Conservation (phyloP, 2,113 vertebrate genomes). For the Hemibagrus wyckioides region DNA sequence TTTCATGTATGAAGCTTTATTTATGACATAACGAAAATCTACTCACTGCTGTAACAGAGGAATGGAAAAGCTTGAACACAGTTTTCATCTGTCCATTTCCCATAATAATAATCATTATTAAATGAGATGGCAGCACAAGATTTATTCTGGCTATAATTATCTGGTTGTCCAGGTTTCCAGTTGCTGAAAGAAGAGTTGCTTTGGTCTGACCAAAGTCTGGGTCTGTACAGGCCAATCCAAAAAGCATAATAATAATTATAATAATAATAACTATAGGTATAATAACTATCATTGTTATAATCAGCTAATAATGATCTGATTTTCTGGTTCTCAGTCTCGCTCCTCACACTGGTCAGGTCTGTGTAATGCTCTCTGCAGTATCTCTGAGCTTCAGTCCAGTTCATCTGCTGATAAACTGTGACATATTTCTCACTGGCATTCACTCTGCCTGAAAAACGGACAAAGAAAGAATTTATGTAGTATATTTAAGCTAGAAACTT, state of each 20-base stretch:
- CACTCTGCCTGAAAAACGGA: neutral
- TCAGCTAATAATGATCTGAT: neutral
- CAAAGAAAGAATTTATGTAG: neutral
- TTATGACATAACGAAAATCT: neutral
- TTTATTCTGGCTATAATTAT: neutral
- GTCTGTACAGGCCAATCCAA: slow-evolving; percentile 46
- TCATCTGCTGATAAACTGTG: neutral
- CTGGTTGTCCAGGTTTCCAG: slow-evolving; percentile 17
- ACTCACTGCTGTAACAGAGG: slow-evolving; percentile 27
- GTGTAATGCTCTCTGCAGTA: slow-evolving; percentile 41
- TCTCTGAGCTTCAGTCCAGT: slow-evolving; percentile 37
- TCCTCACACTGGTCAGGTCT: slow-evolving; percentile 40
- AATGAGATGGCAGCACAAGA: slow-evolving; percentile 17
- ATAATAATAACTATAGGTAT: neutral
- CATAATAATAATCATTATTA: neutral
- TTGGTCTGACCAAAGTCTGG: slow-evolving; percentile 32
- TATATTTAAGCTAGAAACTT: too few species aligned
- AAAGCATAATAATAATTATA: accelerated
- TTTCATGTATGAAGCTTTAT: too few species aligned
- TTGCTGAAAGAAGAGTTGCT: slow-evolving; percentile 33
- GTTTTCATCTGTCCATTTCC: slow-evolving; percentile 13
- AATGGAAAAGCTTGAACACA: neutral
- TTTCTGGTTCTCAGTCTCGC: slow-evolving; percentile 25
- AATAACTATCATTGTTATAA: neutral
- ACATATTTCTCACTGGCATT: slow-evolving; percentile 14